Conservation (phyloP, 2,888 invertebrate species). For the Conistra vaccinii region DNA sequence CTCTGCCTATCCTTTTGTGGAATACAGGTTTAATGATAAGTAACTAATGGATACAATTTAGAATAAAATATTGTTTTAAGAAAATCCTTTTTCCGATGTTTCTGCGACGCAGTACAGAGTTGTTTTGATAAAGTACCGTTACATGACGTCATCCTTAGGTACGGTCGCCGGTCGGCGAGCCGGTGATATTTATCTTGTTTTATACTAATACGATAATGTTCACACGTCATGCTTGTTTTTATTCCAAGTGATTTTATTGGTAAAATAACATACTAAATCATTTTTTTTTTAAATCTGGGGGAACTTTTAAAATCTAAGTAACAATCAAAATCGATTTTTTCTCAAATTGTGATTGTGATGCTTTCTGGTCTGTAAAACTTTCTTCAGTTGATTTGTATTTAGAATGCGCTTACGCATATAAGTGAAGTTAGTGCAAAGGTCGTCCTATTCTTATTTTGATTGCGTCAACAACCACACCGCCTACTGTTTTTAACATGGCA, state of each 20-base stretch:
- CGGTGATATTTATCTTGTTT: conserved; percentile 33
- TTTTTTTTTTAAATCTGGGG: background rate
- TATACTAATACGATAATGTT: conserved; percentile 29
- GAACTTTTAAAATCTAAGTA: background rate
- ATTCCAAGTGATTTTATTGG: conserved; percentile 2
- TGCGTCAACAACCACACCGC: conserved; percentile 8
- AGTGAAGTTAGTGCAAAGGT: conserved; percentile 6
- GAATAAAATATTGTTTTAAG: background rate
- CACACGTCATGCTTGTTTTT: conserved; percentile 7
- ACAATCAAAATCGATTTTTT: no score
- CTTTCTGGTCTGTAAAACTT: background rate
- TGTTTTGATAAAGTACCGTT: conserved; percentile 58
- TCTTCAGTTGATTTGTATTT: conserved; percentile 1
- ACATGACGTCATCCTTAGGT: conserved; percentile 61
- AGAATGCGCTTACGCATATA: background rate
- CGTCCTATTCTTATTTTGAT: conserved; percentile 1
- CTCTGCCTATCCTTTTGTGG: background rate
- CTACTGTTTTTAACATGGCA: conserved; percentile 31
- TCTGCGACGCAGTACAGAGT: conserved; percentile 42
- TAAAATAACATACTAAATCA: background rate
- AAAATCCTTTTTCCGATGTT: background rate
- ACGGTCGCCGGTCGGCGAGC: conserved; percentile 7
- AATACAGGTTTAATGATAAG: background rate
- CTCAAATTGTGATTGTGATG: background rate
- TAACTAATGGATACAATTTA: background rate